Percentiles rank a stretch among this genome's conserved stretches.
Conservation (phyloP, 2,113 vertebrate genomes). For the Atractosteus spatula region DNA sequence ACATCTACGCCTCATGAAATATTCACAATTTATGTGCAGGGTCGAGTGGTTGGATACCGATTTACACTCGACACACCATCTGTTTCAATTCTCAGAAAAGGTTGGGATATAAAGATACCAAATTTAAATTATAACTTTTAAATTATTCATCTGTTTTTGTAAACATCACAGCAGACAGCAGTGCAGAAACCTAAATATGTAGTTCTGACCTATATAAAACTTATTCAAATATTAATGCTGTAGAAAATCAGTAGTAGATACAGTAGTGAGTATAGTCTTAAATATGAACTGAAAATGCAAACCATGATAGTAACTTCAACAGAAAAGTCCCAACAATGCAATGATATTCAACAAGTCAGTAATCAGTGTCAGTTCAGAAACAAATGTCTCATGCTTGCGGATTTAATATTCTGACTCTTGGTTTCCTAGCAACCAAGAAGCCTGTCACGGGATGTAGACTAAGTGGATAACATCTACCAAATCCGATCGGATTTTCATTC, state of each 20-base stretch:
- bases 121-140: no score
- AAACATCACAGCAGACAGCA: no score
- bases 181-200: no score
- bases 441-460: neutral
- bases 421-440: slow-evolving; percentile 55
- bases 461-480: no score
- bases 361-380: slow-evolving; percentile 21
- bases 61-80: neutral
- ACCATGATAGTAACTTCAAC: slow-evolving; percentile 22
- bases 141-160: no score
- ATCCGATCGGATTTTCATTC: neutral
- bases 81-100: neutral
- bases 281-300: neutral
- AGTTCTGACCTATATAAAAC: no score
- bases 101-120: no score
- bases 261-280: no score
- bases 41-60: neutral
- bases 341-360: slow-evolving; percentile 35
- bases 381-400: neutral
- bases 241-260: no score
- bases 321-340: slow-evolving; percentile 25
- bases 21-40: neutral
- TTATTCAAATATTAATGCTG: no score
- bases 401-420: slow-evolving; percentile 9
- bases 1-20: neutral